These are phyloP conservation scores for Aricia agestis DNA, from an alignment of 1,140 invertebrate species.

Conservation along the genomic window DNA sequence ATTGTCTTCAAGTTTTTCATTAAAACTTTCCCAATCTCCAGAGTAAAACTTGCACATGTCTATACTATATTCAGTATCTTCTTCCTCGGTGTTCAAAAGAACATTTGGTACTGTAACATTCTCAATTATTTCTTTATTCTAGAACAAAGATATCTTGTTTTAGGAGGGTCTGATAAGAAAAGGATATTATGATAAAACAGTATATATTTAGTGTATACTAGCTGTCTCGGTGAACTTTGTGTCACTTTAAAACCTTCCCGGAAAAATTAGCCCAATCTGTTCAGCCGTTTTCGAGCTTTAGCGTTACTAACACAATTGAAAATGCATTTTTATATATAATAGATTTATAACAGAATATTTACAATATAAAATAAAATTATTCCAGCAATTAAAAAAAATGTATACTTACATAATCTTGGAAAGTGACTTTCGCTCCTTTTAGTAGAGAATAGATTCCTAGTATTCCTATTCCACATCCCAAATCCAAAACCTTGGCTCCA, in stretches of 20 bases:
- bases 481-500: conserved; percentile 82
- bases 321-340: too few species aligned
- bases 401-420: conserved; percentile 93
- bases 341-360: too few species aligned
- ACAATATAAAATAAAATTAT: not conserved
- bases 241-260: too few species aligned
- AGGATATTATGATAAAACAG: too few species aligned
- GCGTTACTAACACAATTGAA: too few species aligned
- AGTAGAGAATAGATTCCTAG: conserved; percentile 84
- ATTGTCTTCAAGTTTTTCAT: conserved; percentile 65
- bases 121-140: conserved; percentile 88
- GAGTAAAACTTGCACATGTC: conserved; percentile 82
- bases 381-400: too few species aligned
- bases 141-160: conserved; percentile 64
- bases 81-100: conserved; percentile 79
- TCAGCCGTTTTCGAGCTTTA: too few species aligned
- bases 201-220: too few species aligned
- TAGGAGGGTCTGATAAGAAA: too few species aligned
- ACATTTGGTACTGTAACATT: conserved; percentile 88
- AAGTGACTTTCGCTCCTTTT: conserved; percentile 83
- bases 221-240: too few species aligned
- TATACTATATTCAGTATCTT: conserved; percentile 58
- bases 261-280: too few species aligned
- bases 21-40: conserved; percentile 88
- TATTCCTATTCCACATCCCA: conserved; percentile 91